These are phyloP conservation scores for Oceanodroma leucorhoa DNA, from an alignment of 2,797 vertebrate genomes.

Conservation along the genomic window DNA sequence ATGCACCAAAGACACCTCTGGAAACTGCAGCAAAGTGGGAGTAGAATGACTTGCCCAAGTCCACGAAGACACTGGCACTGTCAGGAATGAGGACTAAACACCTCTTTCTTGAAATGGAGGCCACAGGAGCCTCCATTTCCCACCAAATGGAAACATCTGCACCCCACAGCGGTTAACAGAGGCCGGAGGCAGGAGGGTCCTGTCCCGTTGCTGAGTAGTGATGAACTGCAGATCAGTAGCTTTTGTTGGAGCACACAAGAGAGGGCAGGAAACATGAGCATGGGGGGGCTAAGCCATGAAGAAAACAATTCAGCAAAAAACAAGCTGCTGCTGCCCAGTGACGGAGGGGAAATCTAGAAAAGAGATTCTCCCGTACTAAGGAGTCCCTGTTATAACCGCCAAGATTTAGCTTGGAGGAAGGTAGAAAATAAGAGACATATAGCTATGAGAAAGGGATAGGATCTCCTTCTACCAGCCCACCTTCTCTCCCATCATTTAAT, in stretches of 20 bases:
- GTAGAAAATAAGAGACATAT: neutral
- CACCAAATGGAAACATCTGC: neutral
- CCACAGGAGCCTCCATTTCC: neutral
- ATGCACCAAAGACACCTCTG: neutral
- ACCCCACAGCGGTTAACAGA: fast-evolving
- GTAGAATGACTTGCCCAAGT: neutral
- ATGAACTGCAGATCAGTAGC: neutral
- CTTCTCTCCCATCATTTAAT: neutral
- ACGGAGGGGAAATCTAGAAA: neutral
- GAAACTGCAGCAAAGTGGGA: neutral
- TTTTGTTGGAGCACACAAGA: neutral
- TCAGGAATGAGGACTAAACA: neutral
- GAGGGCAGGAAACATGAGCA: neutral
- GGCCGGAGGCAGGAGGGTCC: neutral
- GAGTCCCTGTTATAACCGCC: neutral
- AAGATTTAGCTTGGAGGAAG: neutral
- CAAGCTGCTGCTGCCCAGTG: neutral
- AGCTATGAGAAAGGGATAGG: neutral
- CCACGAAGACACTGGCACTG: neutral
- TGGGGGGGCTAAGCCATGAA: neutral
- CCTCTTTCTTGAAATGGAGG: neutral
- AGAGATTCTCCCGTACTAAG: neutral
- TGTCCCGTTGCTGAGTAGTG: neutral
- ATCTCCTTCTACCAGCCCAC: neutral
- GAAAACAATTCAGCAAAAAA: neutral